phyloP scores from a whole-genome alignment of 2,797 vertebrate genomes.

The Pipistrellus pygmaeus region DNA sequence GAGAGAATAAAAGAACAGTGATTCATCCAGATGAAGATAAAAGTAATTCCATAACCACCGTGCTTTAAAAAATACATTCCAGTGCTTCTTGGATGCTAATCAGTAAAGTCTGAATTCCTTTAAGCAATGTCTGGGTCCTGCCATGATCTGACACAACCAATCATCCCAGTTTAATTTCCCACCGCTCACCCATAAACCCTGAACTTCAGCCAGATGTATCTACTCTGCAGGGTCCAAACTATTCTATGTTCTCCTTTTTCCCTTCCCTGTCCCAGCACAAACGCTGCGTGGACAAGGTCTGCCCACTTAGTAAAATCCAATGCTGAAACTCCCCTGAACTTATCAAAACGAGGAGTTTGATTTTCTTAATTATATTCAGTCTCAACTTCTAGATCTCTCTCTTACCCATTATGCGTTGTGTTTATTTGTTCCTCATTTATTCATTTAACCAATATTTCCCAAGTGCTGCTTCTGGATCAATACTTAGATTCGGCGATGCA shows the following conservation, averaged over 20 bases:
- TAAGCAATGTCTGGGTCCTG: neutral
- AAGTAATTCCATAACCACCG: neutral
- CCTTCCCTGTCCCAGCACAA: neutral
- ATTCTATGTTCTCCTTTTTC: neutral
- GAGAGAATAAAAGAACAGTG: neutral
- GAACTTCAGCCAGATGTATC: neutral
- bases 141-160: neutral
- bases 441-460: neutral
- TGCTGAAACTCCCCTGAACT: neutral
- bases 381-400: slow-evolving; percentile 23
- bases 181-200: neutral
- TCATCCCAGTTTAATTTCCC: neutral
- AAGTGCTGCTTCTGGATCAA: neutral
- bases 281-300: neutral
- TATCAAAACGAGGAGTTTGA: neutral
- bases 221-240: neutral
- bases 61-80: neutral
- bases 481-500: neutral
- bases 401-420: neutral
- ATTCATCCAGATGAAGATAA: neutral
- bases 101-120: neutral
- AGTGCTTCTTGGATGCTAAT: neutral
- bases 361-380: slow-evolving; percentile 9
- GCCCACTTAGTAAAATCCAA: neutral
- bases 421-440: neutral